These are phyloP conservation scores for Chaetops frenatus DNA, from an alignment of 2,113 vertebrate genomes.

Conservation along the genomic window DNA sequence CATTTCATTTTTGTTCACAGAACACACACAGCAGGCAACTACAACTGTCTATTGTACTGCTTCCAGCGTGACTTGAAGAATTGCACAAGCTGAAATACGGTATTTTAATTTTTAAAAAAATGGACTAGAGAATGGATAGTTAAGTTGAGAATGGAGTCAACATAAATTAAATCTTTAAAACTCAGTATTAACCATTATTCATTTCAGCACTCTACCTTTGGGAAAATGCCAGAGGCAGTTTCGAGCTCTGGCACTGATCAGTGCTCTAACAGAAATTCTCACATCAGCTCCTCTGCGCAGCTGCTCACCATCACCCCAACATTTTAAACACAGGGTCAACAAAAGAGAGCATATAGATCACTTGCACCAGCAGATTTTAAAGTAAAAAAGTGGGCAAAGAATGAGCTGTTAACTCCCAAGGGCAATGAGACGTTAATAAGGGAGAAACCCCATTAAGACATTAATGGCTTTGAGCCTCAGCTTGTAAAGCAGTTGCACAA, in stretches of 20 bases:
- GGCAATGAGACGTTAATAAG: not conserved
- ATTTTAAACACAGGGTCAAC: not conserved
- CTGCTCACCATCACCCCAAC: not conserved
- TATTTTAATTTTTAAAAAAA: not conserved
- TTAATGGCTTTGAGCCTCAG: not conserved
- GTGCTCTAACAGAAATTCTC: not conserved
- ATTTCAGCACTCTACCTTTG: not conserved
- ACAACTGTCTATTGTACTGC: not conserved
- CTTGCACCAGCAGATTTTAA: not conserved
- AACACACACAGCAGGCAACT: not conserved
- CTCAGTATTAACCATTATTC: not conserved
- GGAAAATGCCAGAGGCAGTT: conserved; percentile 10
- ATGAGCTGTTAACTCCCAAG: conserved; percentile 4
- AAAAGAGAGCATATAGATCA: not conserved
- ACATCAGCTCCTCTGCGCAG: not conserved
- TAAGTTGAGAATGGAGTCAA: not conserved
- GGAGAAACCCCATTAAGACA: conserved; percentile 28
- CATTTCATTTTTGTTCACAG: not conserved
- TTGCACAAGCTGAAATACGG: not conserved
- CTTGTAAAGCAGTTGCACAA: conserved; percentile 28
- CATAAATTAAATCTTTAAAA: not conserved
- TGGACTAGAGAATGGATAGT: not conserved
- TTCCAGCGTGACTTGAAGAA: not conserved
- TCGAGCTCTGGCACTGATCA: not conserved
- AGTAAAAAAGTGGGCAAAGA: not conserved